A percentile compares a stretch with the other conserved stretches of the same genome.
phyloP scores from a whole-genome alignment of 2,113 vertebrate genomes.

The Callithrix jacchus region DNA sequence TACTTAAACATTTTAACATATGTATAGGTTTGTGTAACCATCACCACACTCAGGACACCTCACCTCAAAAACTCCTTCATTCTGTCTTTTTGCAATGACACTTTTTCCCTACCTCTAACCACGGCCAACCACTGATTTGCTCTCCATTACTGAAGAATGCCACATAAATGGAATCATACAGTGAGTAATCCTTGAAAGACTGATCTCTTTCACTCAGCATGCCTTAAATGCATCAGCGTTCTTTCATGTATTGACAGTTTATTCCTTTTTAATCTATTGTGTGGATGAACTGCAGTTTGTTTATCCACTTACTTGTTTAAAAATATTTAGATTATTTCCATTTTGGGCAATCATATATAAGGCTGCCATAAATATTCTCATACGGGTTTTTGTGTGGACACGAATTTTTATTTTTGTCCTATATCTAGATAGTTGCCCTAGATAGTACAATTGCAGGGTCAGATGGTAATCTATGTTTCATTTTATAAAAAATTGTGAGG shows the following conservation, averaged over 20 bases:
- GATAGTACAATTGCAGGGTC: neutral
- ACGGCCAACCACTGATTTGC: neutral
- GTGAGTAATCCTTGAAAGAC: neutral
- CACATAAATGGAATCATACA: neutral
- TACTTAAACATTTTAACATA: neutral
- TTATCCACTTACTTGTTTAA: neutral
- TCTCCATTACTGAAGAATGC: neutral
- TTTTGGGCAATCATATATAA: neutral
- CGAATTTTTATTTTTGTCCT: conserved; percentile 36
- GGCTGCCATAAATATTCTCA: neutral
- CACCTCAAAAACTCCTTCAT: neutral
- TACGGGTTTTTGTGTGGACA: neutral
- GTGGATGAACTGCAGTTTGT: neutral
- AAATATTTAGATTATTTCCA: neutral
- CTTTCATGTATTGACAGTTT: neutral
- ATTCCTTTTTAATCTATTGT: neutral
- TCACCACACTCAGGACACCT: neutral
- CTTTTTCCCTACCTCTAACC: neutral
- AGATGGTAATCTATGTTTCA: neutral
- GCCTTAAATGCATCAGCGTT: neutral
- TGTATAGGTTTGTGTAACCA: neutral
- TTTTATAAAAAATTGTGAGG: neutral
- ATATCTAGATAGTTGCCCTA: neutral
- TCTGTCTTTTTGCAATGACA: neutral
- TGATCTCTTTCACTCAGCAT: neutral